Base-by-base conservation (phyloP, 2,888 invertebrate species). In the Bembecia ichneumoniformis region DNA sequence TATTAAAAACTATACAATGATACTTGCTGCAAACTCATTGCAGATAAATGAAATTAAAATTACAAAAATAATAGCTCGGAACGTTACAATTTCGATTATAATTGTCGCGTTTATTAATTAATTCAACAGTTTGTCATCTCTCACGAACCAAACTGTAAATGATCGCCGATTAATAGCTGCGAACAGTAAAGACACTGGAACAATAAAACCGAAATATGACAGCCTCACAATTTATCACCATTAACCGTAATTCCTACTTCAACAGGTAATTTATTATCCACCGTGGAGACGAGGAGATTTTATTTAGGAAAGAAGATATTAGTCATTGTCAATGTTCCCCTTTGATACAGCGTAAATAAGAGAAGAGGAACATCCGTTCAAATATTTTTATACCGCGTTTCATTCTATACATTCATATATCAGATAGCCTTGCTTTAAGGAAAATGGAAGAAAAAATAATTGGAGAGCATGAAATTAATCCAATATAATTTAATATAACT, bases 171-270 rank as follows among this genome's bases (percentile, higher is more conserved):
- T 76, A 28, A 62, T 55, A 55, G 54, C 56, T 62, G 54, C 54
- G 63, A 65, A 59, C 63, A 66, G 64, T 63, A 64, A 59, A 64
- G 70, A 67, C 65, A 55, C 62, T 56, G 63, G 69, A 72, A 74
- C 74, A 74, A 74, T 78, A 78, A 77, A 76, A 73, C 69, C 66
- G 66, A 72, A 71, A 72, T 73, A 77, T 74, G 75, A 71, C 69
- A 66, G 66, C 63, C 62, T 47, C 63, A 62, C 68, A 58, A 71
- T 73, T 70, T 68, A 73, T 73, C 70, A 71, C 66, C 65, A 71
- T 76, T 69, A 72, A 63, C 58, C 61, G 63, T 62, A 68, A 71
- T 68, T 64, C 66, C 68, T 68, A 68, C 68, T 66, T 64, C 63
- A 63, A 64, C 63, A 60, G 52, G 60, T 62, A 66, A 72, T 74